phyloP scores from a whole-genome alignment of 1,140 invertebrate genomes.

The Cydia amplana region DNA sequence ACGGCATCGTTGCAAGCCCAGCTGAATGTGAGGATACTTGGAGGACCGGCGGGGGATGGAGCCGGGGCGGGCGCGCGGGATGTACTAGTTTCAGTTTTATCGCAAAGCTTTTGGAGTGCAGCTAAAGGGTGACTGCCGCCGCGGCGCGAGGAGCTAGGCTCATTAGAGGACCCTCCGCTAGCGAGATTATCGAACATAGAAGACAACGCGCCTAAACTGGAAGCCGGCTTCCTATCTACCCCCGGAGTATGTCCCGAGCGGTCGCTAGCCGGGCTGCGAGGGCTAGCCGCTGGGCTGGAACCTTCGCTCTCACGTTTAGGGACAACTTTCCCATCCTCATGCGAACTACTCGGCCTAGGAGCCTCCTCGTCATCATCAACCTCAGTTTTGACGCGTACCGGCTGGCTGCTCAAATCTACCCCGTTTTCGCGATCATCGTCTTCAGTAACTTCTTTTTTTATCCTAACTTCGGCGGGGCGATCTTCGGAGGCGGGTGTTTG shows the following conservation, averaged over 20 bases:
- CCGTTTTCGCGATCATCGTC: constrained; percentile 78
- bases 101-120: constrained; percentile 95
- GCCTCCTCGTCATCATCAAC: constrained; percentile 80
- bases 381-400: constrained; percentile 80
- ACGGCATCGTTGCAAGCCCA: constrained; percentile 96
- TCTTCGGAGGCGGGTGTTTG: constrained; percentile 73
- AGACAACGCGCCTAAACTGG: constrained; percentile 89
- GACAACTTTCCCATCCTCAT: constrained; percentile 69
- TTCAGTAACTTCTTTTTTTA: constrained; percentile 76
- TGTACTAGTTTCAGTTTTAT: constrained; percentile 91
- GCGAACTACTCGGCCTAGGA: constrained; percentile 77
- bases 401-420: constrained; percentile 71
- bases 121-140: constrained; percentile 92
- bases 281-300: constrained; percentile 80
- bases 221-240: constrained; percentile 83
- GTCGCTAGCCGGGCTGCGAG: constrained; percentile 87
- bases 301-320: constrained; percentile 69
- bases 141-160: constrained; percentile 81
- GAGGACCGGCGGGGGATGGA: constrained; percentile 82
- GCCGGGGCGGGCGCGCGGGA: constrained; percentile 69
- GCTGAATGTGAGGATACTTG: constrained; percentile 93
- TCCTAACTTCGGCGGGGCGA: constrained; percentile 67
- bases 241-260: constrained; percentile 86
- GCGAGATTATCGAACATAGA: constrained; percentile 94
- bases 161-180: constrained; percentile 76